phyloP scores from a whole-genome alignment of 2,113 vertebrate genomes.

The Emydura subglobosa region DNA sequence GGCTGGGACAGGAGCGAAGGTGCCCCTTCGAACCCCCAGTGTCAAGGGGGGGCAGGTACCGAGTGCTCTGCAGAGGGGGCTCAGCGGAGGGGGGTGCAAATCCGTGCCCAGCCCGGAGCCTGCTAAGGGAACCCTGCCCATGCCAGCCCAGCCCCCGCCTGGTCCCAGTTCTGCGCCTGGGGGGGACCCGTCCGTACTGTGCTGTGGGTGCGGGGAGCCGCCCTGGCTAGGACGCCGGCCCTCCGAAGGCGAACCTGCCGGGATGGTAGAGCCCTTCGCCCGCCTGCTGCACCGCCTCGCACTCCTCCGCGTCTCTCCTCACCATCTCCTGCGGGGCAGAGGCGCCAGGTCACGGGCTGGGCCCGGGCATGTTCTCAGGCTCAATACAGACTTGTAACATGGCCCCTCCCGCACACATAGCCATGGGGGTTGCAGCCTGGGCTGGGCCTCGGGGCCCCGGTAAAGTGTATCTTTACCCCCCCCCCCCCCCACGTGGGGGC shows the following conservation, averaged over 20 bases:
- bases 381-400: no score
- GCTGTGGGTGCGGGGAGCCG: neutral
- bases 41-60: neutral
- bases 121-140: neutral
- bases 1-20: neutral
- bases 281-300: slow-evolving; percentile 21
- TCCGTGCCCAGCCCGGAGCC: neutral
- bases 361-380: no score
- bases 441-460: no score
- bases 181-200: neutral
- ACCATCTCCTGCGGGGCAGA: slow-evolving; percentile 48
- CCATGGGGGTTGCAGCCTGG: no score
- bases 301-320: slow-evolving; percentile 43
- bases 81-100: no score
- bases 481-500: no score
- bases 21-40: no score
- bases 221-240: neutral
- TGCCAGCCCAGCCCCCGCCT: neutral
- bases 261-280: slow-evolving; percentile 64
- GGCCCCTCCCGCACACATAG: no score
- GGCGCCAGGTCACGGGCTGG: neutral
- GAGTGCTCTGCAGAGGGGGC: no score
- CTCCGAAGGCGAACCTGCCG: slow-evolving; percentile 71
- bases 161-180: neutral
- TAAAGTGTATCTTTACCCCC: no score